Percentiles rank a stretch among this genome's conserved stretches.
Evolutionary conservation across 1,140 invertebrate species (phyloP).

Genomic region (Nebria ingens): DNA sequence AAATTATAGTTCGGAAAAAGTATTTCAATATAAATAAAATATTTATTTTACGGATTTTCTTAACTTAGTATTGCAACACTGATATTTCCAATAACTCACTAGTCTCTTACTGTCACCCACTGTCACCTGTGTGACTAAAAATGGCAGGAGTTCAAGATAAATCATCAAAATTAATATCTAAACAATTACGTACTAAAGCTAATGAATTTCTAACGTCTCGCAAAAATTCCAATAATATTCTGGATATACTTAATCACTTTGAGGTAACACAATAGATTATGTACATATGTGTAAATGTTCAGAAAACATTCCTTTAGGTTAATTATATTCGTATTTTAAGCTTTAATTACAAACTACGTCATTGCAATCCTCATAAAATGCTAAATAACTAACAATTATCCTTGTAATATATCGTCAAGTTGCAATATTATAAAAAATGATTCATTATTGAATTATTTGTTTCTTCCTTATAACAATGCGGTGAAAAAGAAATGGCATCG

Average conservation of each 20-base stretch:
- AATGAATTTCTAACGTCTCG: slow-evolving; percentile 52
- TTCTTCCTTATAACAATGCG: too few species aligned
- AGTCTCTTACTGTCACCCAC: too few species aligned
- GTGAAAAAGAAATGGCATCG: background rate
- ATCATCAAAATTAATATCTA: slow-evolving; percentile 34
- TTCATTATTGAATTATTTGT: too few species aligned
- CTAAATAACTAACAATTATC: too few species aligned
- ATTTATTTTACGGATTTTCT: too few species aligned
- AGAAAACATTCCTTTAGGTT: slow-evolving; percentile 21
- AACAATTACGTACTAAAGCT: slow-evolving; percentile 48
- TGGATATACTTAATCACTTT: slow-evolving; percentile 52
- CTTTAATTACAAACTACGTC: slow-evolving; percentile 3
- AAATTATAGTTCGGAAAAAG: background rate
- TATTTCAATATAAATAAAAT: too few species aligned
- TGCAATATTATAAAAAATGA: too few species aligned
- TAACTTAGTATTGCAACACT: too few species aligned
- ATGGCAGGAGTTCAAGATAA: slow-evolving; percentile 19
- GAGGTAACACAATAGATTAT: too few species aligned
- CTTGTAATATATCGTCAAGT: too few species aligned
- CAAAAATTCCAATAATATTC: slow-evolving; percentile 49
- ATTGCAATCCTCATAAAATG: too few species aligned
- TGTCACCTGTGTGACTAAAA: slow-evolving; percentile 2
- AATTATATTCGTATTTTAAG: slow-evolving; percentile 15
- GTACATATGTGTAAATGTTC: too few species aligned
- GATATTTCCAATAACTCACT: background rate